Conservation (phyloP, 37 sponge, comb jelly and placozoan species). For the Cladorhizidae sp. region DNA sequence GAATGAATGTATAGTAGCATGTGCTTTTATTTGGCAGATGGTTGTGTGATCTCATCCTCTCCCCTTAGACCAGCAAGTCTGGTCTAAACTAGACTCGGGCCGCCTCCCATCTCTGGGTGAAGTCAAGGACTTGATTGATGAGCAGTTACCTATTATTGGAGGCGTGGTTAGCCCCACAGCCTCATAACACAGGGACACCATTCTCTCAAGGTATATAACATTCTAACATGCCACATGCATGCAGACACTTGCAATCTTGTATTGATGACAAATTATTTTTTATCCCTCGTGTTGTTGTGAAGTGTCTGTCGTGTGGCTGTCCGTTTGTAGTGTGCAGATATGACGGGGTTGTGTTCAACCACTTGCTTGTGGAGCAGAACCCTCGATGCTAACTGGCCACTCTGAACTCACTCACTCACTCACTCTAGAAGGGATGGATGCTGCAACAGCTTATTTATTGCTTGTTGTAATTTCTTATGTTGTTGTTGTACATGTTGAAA, state of each 20-base stretch:
- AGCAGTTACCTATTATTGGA: background rate
- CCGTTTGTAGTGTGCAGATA: constrained; percentile 1
- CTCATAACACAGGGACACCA: background rate
- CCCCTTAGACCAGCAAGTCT: constrained; percentile 65
- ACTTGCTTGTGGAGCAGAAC: constrained; percentile 2
- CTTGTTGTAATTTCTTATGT: too few relatives aligned
- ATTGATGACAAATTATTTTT: too few relatives aligned
- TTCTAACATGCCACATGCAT: too few relatives aligned
- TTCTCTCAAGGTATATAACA: background rate
- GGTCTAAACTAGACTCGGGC: constrained; percentile 86
- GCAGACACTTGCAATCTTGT: too few relatives aligned
- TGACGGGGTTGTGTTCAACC: constrained; percentile 18
- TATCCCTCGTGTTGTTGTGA: too few relatives aligned
- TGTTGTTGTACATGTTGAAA: too few relatives aligned
- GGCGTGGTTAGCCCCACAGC: background rate
- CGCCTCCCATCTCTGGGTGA: constrained; percentile 76
- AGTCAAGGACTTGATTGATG: constrained; percentile 35
- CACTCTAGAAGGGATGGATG: too few relatives aligned
- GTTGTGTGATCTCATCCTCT: too few relatives aligned
- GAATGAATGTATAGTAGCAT: too few relatives aligned
- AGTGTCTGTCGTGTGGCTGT: background rate
- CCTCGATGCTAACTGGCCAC: constrained; percentile 13
- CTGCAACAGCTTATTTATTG: too few relatives aligned
- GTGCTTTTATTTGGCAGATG: too few relatives aligned
- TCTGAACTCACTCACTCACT: background rate